phyloP scores from a whole-genome alignment of 2,888 invertebrate genomes.

The Thymelicus acteon region DNA sequence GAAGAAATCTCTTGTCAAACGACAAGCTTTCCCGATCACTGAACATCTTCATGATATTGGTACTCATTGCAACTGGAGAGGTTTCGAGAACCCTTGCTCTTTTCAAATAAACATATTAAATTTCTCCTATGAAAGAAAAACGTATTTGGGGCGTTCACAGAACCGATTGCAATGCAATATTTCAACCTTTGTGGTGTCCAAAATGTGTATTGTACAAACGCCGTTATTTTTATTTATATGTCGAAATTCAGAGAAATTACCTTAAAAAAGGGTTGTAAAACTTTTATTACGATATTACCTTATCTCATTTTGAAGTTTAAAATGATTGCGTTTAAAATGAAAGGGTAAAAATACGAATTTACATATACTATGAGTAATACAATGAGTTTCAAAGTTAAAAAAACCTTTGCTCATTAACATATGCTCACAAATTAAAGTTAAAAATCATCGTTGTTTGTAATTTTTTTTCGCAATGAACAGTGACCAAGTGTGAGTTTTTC shows the following conservation, averaged over 20 bases:
- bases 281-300: constrained; percentile 28
- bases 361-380: not conserved
- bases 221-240: constrained; percentile 36
- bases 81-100: constrained; percentile 23
- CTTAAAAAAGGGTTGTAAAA: constrained; percentile 31
- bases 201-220: constrained; percentile 35
- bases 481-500: constrained; percentile 56
- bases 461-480: constrained; percentile 34
- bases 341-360: not conserved
- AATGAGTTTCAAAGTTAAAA: not conserved
- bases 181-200: constrained; percentile 36
- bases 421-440: not conserved
- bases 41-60: constrained; percentile 29
- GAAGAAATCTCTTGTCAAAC: constrained; percentile 24
- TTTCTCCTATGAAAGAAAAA: constrained; percentile 23
- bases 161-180: constrained; percentile 31
- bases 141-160: constrained; percentile 30
- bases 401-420: no score
- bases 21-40: constrained; percentile 22
- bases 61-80: constrained; percentile 24
- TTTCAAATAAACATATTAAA: constrained; percentile 34
- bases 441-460: not conserved
- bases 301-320: constrained; percentile 20
- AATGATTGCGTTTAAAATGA: constrained; percentile 10
- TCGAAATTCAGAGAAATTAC: constrained; percentile 28